These are phyloP conservation scores for Crypturellus tataupa DNA, from an alignment of 2,797 vertebrate species.

Conservation along the genomic window DNA sequence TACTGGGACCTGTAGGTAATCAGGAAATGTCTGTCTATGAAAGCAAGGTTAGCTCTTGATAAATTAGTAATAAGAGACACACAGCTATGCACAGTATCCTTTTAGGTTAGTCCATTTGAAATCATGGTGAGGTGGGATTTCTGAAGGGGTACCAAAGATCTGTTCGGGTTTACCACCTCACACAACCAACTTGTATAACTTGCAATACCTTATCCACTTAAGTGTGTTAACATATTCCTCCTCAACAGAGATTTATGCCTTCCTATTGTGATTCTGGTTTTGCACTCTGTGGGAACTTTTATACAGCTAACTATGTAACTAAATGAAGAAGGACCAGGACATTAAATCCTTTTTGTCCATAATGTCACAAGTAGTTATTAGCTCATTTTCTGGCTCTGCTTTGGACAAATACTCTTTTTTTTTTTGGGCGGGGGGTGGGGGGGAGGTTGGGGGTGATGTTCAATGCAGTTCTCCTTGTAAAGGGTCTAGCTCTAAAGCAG, in stretches of 20 bases:
- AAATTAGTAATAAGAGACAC: not conserved
- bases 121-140: not conserved
- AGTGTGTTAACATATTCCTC: not conserved
- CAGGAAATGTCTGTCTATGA: not conserved
- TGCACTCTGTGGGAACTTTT: not conserved
- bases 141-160: not conserved
- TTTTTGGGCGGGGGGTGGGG: not conserved
- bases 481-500: not conserved
- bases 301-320: not conserved
- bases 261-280: not conserved
- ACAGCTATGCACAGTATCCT: not conserved
- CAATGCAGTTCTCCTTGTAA: not conserved
- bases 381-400: not conserved
- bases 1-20: not conserved
- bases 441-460: no score
- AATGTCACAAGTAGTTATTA: not conserved
- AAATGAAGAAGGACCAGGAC: not conserved
- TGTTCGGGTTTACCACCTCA: not conserved
- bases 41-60: not conserved
- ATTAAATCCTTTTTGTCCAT: rapidly evolving
- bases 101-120: not conserved
- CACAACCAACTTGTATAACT: rapidly evolving
- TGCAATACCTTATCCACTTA: not conserved
- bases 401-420: not conserved
- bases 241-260: not conserved